Percentiles rank a stretch among this genome's conserved stretches.
Evolutionary conservation across 2,113 vertebrate species (phyloP).

Genomic region (Leucosticte australis): DNA sequence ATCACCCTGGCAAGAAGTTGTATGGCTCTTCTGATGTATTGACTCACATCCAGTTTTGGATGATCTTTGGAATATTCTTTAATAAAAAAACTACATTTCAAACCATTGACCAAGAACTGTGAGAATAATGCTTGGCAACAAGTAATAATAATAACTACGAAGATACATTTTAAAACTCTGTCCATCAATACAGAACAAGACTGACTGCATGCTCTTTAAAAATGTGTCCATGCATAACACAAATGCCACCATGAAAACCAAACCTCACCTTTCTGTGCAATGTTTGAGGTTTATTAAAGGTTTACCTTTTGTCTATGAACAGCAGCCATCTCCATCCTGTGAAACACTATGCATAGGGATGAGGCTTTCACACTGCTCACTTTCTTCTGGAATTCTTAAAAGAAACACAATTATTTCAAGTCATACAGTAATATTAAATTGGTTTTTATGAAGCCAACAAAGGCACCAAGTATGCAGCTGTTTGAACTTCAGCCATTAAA

Average conservation of each 20-base stretch:
- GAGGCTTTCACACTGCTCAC: conserved; percentile 92
- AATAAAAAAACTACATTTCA: background rate
- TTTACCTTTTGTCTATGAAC: conserved; percentile 71
- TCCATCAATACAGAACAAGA: background rate
- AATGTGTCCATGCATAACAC: background rate
- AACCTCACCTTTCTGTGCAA: background rate
- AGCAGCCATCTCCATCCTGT: conserved; percentile 76
- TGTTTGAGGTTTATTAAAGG: background rate
- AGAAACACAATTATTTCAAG: background rate
- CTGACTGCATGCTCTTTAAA: background rate
- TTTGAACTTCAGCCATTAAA: background rate
- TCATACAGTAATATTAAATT: background rate
- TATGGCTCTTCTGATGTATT: background rate
- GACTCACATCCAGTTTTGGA: background rate
- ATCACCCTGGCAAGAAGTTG: background rate
- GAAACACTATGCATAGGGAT: conserved; percentile 87
- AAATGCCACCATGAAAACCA: background rate
- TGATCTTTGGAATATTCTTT: background rate
- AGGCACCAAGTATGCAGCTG: background rate
- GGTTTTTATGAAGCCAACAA: background rate
- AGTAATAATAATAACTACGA: background rate
- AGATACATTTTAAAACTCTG: background rate
- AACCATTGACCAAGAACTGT: background rate
- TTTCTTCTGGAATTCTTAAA: conserved; percentile 86
- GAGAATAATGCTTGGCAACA: background rate